These are phyloP conservation scores for Nyctereutes procyonoides DNA, from an alignment of 2,113 vertebrate species.

Conservation along the genomic window DNA sequence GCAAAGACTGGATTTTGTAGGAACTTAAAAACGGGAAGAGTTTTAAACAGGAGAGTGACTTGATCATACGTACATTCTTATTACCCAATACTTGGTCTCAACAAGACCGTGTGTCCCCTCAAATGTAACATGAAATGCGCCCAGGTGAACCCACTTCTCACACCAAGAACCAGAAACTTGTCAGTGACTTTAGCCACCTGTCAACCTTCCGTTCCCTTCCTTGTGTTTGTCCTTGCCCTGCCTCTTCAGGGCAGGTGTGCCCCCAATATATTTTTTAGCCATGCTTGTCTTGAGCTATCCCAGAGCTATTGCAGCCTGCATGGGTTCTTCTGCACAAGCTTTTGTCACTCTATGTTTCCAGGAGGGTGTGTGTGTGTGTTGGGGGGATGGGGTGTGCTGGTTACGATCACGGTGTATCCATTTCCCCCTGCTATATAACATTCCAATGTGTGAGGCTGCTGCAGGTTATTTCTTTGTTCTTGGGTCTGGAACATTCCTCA, in stretches of 20 bases:
- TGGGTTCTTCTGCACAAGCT: accelerated
- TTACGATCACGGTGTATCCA: not conserved
- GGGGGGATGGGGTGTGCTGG: not conserved
- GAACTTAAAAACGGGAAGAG: not conserved
- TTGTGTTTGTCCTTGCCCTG: accelerated
- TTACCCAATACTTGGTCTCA: not conserved
- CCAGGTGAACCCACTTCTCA: accelerated
- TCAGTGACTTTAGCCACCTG: accelerated
- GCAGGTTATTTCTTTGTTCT: no score
- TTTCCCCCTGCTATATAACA: not conserved
- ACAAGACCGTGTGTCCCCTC: not conserved
- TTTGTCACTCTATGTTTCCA: not conserved
- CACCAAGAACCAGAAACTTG: accelerated
- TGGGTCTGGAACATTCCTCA: not conserved
- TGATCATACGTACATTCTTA: not conserved
- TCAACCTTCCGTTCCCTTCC: not conserved
- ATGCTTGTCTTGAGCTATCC: not conserved
- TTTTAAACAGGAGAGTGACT: not conserved
- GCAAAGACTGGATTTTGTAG: not conserved
- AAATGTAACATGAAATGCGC: not conserved
- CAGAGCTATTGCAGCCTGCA: accelerated
- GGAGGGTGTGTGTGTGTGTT: not conserved
- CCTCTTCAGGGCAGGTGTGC: accelerated
- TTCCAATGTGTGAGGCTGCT: not conserved
- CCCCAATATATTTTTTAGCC: accelerated